Percentiles rank a stretch among this genome's conserved stretches.
Conservation (phyloP, 2,113 vertebrate species). For the Turdus rufiventris region DNA sequence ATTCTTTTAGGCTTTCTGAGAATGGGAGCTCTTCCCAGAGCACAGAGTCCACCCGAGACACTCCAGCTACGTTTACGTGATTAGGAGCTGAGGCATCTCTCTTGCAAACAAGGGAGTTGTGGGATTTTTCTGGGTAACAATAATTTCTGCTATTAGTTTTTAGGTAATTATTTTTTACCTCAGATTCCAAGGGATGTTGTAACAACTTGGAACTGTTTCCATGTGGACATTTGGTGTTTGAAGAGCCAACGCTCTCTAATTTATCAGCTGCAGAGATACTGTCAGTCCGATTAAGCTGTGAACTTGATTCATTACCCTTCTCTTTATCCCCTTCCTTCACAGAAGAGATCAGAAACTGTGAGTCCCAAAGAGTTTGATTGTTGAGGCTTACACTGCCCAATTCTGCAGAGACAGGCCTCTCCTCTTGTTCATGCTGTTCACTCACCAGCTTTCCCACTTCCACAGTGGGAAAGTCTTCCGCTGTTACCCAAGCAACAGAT, state of each 20-base stretch:
- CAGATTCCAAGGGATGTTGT: neutral
- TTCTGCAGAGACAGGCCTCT: neutral
- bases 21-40: conserved; percentile 76
- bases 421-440: conserved; percentile 29
- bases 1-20: conserved; percentile 76
- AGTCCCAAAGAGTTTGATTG: neutral
- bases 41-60: neutral
- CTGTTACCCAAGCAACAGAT: conserved; percentile 55
- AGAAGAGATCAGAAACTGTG: neutral
- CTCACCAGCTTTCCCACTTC: neutral
- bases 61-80: neutral
- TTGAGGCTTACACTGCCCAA: neutral
- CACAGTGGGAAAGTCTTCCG: conserved; percentile 37
- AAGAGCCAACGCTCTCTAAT: neutral
- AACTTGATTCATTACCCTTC: neutral
- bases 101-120: neutral
- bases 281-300: neutral
- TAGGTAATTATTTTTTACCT: neutral
- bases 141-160: neutral
- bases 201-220: neutral
- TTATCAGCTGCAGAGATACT: neutral
- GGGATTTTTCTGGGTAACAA: neutral
- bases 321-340: neutral
- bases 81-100: neutral
- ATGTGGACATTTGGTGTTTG: neutral